Conservation (phyloP, 2,888 invertebrate genomes). For the Tachystola acroxantha region DNA sequence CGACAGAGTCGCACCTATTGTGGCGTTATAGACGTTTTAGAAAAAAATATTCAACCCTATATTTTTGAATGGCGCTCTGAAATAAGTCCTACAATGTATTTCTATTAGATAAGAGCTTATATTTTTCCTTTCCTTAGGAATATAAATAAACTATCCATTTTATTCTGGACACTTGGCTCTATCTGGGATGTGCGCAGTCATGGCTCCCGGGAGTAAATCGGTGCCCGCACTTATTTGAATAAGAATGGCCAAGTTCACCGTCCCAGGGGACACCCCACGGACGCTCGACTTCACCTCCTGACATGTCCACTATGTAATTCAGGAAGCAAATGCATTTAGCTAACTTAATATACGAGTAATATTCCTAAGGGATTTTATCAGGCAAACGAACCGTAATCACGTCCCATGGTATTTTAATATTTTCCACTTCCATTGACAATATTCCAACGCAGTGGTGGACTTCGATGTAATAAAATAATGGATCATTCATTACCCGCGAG, state of each 20-base stretch:
- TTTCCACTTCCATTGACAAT: no score
- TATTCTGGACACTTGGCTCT: conserved; percentile 22
- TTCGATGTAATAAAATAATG: no score
- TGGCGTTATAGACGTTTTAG: no score
- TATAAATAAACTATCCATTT: conserved; percentile 16
- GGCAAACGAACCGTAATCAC: neutral
- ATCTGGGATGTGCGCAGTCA: conserved; percentile 32
- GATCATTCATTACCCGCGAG: no score
- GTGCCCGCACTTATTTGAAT: conserved; percentile 67
- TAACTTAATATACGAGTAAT: neutral
- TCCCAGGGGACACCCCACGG: conserved; percentile 29
- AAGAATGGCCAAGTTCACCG: conserved; percentile 55
- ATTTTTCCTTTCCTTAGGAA: no score
- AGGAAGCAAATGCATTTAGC: conserved; percentile 28
- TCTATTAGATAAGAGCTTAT: no score
- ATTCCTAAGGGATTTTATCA: neutral
- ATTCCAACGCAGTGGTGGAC: no score
- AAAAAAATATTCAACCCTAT: no score
- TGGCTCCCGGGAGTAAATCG: conserved; percentile 51
- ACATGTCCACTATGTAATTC: conserved; percentile 39
- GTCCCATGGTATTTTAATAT: no score
- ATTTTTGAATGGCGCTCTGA: no score
- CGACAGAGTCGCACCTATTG: no score
- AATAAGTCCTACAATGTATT: no score
- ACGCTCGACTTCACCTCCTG: conserved; percentile 33